Conservation (phyloP, 2,113 vertebrate genomes). For the Nothobranchius kuhntae region DNA sequence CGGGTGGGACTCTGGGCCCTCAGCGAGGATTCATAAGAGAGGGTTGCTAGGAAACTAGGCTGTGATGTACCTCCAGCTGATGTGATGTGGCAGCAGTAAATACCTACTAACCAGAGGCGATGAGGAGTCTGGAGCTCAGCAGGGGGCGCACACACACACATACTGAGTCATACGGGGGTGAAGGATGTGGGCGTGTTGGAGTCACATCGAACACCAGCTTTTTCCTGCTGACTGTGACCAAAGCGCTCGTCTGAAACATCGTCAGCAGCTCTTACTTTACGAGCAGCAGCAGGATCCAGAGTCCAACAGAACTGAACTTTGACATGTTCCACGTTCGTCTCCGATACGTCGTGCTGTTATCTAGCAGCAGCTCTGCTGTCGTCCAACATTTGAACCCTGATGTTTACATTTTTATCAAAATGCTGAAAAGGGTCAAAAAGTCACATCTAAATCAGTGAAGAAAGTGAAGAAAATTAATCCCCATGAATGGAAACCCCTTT, state of each 20-base stretch:
- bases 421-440: no score
- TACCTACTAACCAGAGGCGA: slow-evolving; percentile 21
- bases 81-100: slow-evolving; percentile 28
- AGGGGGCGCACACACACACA: neutral
- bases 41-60: slow-evolving; percentile 65
- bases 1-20: slow-evolving; percentile 77
- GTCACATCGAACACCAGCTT: neutral
- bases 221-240: no score
- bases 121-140: neutral
- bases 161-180: neutral
- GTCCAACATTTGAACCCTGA: slow-evolving; percentile 1
- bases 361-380: neutral
- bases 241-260: no score
- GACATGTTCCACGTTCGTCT: neutral
- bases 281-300: neutral
- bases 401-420: no score
- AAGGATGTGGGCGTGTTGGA: neutral
- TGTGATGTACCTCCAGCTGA: slow-evolving; percentile 16
- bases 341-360: neutral
- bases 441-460: no score
- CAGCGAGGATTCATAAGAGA: slow-evolving; percentile 43
- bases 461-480: no score
- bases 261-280: neutral
- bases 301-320: neutral
- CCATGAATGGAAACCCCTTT: no score